A percentile compares a stretch with the other conserved stretches of the same genome.
Evolutionary conservation across 2,888 invertebrate species (phyloP).

Genomic region (Quadroppia sp.): DNA sequence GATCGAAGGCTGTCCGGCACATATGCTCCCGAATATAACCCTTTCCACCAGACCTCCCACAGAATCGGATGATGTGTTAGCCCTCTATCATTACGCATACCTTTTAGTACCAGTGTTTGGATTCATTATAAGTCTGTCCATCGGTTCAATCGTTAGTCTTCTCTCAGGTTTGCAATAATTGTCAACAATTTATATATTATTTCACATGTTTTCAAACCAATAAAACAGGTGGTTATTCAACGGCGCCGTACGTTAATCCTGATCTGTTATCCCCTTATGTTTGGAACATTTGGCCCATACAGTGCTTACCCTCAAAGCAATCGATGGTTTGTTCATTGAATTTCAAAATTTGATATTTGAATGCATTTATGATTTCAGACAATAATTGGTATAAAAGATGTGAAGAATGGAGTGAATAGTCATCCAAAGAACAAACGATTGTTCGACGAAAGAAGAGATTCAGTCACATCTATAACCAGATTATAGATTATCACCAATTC

Average conservation of each 20-base stretch:
- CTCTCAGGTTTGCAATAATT: slow-evolving; percentile 34
- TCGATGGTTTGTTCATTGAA: background rate
- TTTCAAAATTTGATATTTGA: background rate
- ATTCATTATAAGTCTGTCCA: slow-evolving; percentile 41
- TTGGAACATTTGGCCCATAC: slow-evolving; percentile 33
- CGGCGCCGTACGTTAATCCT: background rate
- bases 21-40: slow-evolving; percentile 11
- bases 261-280: slow-evolving; percentile 21
- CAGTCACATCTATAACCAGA: background rate
- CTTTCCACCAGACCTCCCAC: background rate
- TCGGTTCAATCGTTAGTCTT: slow-evolving; percentile 40
- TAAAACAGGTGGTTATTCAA: slow-evolving; percentile 16
- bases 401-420: background rate
- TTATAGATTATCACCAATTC: background rate
- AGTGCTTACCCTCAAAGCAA: slow-evolving; percentile 12
- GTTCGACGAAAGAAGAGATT: background rate
- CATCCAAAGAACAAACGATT: background rate
- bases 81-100: slow-evolving; percentile 43
- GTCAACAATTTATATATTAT: background rate
- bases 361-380: background rate
- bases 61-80: slow-evolving; percentile 31
- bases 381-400: background rate
- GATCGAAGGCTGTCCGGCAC: background rate
- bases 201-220: background rate
- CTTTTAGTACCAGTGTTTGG: slow-evolving; percentile 45